Percentiles rank a stretch among this genome's conserved stretches.
These are phyloP conservation scores for Apomyelois bistriatella DNA, from an alignment of 2,888 invertebrate species.

Conservation along the genomic window DNA sequence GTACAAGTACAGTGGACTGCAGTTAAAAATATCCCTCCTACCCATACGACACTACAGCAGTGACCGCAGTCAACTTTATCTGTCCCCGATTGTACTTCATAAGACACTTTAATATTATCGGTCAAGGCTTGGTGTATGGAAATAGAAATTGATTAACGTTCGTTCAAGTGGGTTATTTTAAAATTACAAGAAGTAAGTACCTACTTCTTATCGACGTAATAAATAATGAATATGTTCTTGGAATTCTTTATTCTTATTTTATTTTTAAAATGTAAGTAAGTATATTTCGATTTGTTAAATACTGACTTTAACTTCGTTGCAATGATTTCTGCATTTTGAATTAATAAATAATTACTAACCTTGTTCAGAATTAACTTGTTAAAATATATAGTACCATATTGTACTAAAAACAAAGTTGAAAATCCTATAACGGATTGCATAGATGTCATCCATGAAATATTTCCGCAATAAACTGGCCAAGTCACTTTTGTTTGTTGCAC, in stretches of 20 bases:
- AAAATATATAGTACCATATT: background rate
- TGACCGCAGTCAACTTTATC: no score
- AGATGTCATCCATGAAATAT: conserved; percentile 21
- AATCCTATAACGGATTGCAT: background rate
- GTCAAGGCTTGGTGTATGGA: conserved; percentile 18
- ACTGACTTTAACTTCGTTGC: no score
- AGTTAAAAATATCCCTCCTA: no score
- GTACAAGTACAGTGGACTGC: no score
- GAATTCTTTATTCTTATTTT: no score
- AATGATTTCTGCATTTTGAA: background rate
- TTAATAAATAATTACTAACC: background rate
- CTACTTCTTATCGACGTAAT: conserved; percentile 13
- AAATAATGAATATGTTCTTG: background rate
- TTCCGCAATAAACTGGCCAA: conserved; percentile 30
- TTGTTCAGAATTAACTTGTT: no score
- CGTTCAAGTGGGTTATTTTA: conserved; percentile 21
- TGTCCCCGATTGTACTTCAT: background rate
- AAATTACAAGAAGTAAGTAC: conserved; percentile 17
- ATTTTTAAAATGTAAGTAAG: no score
- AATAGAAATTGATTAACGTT: conserved; percentile 19
- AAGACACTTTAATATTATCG: conserved; percentile 15
- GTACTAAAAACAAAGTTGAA: background rate
- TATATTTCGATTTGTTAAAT: no score
- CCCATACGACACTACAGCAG: no score
- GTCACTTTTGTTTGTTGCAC: conserved; percentile 40